Conservation (phyloP, 2,113 vertebrate species). For the Podarcis cretensis region DNA sequence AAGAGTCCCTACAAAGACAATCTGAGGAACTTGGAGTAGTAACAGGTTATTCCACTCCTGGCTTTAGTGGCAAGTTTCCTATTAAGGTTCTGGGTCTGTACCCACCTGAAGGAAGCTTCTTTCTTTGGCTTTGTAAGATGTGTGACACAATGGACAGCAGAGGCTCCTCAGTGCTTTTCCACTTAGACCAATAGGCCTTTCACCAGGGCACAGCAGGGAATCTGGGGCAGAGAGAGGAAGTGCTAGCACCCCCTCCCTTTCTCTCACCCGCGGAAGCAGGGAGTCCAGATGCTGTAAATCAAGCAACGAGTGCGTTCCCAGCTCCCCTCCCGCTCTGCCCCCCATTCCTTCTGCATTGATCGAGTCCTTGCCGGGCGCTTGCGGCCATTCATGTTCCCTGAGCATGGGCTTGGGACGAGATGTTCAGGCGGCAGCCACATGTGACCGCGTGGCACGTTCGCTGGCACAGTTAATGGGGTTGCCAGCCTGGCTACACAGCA, state of each 20-base stretch:
- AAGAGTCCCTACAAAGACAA: not conserved
- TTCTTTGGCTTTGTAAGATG: not conserved
- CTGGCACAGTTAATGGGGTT: not conserved
- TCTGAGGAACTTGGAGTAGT: not conserved
- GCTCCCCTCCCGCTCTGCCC: not conserved
- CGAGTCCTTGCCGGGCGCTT: conserved; percentile 11
- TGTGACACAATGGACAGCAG: not conserved
- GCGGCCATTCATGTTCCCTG: conserved; percentile 21
- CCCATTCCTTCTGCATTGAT: conserved; percentile 7
- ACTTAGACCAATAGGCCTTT: conserved; percentile 1
- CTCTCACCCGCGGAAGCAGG: conserved; percentile 16
- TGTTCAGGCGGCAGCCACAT: conserved; percentile 27
- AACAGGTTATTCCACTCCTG: not conserved
- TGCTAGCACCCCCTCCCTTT: not conserved
- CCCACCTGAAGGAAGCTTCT: conserved; percentile 1
- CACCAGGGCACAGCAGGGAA: conserved; percentile 16
- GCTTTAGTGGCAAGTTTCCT: not conserved
- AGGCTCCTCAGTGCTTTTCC: not conserved
- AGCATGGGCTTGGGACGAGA: conserved; percentile 20
- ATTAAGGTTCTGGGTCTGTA: not conserved
- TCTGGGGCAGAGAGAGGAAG: conserved; percentile 25
- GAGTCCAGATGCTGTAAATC: conserved; percentile 39
- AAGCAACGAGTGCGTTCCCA: conserved; percentile 10
- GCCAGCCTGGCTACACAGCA: not conserved
- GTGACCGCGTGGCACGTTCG: conserved; percentile 15